These are phyloP conservation scores for Machaerirhynchus nigripectus DNA, from an alignment of 2,113 vertebrate species.

Conservation along the genomic window DNA sequence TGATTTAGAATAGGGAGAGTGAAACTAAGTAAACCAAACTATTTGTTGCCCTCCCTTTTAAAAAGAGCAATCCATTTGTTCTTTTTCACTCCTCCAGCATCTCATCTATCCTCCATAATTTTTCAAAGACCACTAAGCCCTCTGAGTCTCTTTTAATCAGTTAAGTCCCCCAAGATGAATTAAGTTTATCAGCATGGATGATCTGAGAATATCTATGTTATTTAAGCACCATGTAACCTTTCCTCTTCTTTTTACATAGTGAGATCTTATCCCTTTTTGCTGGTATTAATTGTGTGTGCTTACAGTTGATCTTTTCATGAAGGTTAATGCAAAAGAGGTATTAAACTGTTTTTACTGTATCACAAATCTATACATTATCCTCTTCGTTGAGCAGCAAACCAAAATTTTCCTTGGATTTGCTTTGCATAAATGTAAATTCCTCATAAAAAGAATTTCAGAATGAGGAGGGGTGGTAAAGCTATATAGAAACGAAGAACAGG, in stretches of 20 bases:
- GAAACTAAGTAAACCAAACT: neutral
- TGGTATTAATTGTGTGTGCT: neutral
- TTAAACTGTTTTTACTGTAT: neutral
- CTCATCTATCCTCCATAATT: slow-evolving; percentile 1
- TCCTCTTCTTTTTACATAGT: neutral
- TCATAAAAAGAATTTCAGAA: neutral
- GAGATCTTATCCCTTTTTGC: neutral
- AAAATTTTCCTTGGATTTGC: neutral
- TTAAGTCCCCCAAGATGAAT: neutral
- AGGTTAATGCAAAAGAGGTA: neutral
- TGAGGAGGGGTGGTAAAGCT: neutral
- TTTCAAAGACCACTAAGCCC: slow-evolving; percentile 10
- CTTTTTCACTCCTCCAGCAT: neutral
- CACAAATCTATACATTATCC: neutral
- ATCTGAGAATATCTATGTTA: slow-evolving; percentile 10
- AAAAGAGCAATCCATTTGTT: neutral
- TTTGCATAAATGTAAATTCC: neutral
- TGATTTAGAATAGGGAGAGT: neutral
- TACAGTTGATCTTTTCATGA: neutral
- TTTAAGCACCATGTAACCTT: slow-evolving; percentile 13
- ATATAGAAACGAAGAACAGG: neutral
- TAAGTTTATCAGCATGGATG: slow-evolving; percentile 22
- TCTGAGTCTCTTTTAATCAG: slow-evolving; percentile 13
- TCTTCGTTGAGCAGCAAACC: neutral
- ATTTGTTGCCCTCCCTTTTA: neutral